phyloP scores from a whole-genome alignment of 2,797 vertebrate genomes.

The Halcyon badia region DNA sequence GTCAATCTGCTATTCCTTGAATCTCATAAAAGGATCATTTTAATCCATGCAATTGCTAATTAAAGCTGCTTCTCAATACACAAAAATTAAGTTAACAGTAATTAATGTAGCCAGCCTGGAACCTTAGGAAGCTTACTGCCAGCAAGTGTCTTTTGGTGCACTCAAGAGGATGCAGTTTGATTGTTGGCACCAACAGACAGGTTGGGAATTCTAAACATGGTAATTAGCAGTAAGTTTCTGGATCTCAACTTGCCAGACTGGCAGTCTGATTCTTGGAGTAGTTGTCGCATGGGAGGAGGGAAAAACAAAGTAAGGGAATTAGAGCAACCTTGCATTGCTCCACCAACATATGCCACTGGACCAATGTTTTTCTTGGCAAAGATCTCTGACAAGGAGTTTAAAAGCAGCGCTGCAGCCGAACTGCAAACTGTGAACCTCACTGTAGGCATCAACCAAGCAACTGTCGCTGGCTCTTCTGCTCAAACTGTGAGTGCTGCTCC shows the following conservation, averaged over 20 bases:
- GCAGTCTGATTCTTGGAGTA: slow-evolving; percentile 78
- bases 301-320: slow-evolving; percentile 82
- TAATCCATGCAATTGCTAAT: slow-evolving; percentile 69
- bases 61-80: slow-evolving; percentile 65
- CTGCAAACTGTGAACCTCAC: slow-evolving; percentile 73
- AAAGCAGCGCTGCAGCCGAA: slow-evolving; percentile 55
- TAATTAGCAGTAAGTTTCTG: slow-evolving; percentile 84
- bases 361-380: slow-evolving; percentile 82
- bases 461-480: slow-evolving; percentile 35
- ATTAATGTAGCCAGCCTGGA: slow-evolving; percentile 82
- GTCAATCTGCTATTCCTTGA: slow-evolving; percentile 25
- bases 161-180: slow-evolving; percentile 79
- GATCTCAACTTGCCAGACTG: slow-evolving; percentile 81
- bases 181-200: slow-evolving; percentile 79
- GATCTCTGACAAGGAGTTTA: slow-evolving; percentile 70
- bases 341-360: slow-evolving; percentile 79
- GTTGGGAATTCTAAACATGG: slow-evolving; percentile 83
- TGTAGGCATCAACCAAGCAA: slow-evolving; percentile 72
- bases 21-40: slow-evolving; percentile 59
- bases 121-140: slow-evolving; percentile 77
- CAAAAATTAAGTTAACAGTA: slow-evolving; percentile 79
- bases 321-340: slow-evolving; percentile 71
- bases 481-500: not conserved
- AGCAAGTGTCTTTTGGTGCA: slow-evolving; percentile 80
- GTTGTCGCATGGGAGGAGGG: slow-evolving; percentile 67